A percentile compares a stretch with the other conserved stretches of the same genome.
Conservation (phyloP, 2,797 vertebrate genomes). For the Corythornis leucogaster region DNA sequence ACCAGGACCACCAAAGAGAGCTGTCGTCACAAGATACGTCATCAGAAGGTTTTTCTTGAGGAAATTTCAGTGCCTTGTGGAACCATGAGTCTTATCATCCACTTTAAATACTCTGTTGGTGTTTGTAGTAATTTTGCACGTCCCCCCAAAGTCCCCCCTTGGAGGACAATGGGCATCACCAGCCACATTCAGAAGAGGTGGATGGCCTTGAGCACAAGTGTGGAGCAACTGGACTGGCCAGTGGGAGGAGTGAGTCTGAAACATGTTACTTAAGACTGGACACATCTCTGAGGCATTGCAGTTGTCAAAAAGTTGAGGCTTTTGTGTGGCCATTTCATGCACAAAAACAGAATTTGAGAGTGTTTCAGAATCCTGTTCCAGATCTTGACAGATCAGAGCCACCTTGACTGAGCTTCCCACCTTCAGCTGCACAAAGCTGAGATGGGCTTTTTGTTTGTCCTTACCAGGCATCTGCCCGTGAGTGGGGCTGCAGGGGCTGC, state of each 20-base stretch:
- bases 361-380: background rate
- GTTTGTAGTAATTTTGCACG: background rate
- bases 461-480: background rate
- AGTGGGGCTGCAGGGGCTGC: background rate
- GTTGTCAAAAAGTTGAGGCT: accelerated
- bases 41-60: background rate
- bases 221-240: background rate
- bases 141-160: accelerated
- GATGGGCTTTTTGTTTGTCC: background rate
- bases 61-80: background rate
- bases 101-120: background rate
- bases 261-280: background rate
- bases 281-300: background rate
- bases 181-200: background rate
- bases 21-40: background rate
- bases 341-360: background rate
- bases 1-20: background rate
- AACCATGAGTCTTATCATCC: background rate
- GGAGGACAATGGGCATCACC: background rate
- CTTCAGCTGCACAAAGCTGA: background rate
- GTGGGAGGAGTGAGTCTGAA: accelerated
- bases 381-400: background rate
- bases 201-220: background rate
- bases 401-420: background rate
- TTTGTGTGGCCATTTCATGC: background rate